Evolutionary conservation across 2,888 invertebrate species (phyloP).

Genomic region (Blomia tropicalis): DNA sequence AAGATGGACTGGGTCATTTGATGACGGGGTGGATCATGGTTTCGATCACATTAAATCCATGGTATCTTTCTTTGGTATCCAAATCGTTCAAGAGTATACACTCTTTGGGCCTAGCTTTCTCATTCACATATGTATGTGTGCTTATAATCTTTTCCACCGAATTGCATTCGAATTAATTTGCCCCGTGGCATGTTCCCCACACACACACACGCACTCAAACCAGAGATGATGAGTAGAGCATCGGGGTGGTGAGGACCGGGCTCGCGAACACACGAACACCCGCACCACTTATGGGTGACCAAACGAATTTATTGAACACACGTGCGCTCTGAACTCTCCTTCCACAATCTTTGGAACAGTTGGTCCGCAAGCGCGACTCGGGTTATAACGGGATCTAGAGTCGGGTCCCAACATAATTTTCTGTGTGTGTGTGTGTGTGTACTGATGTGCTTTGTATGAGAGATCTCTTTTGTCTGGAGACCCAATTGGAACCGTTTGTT

Average conservation of each 20-base stretch:
- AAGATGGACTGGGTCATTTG: constrained; percentile 1
- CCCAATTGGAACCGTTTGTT: constrained; percentile 5
- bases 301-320: too few relatives aligned
- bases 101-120: too few relatives aligned
- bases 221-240: not conserved
- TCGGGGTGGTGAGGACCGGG: too few relatives aligned
- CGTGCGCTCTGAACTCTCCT: too few relatives aligned
- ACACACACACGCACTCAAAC: not conserved
- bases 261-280: constrained; percentile 12
- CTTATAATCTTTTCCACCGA: constrained; percentile 11
- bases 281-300: not conserved
- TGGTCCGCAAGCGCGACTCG: not conserved
- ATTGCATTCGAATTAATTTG: constrained; percentile 8
- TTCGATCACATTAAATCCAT: too few relatives aligned
- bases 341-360: constrained; percentile 7
- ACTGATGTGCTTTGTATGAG: not conserved
- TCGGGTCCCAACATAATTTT: constrained; percentile 8
- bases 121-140: not conserved
- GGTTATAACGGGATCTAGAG: not conserved
- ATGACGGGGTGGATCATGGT: not conserved
- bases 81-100: too few relatives aligned
- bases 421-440: too few relatives aligned
- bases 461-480: not conserved
- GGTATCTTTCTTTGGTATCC: too few relatives aligned
- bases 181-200: constrained; percentile 6